phyloP scores from a whole-genome alignment of 2,888 invertebrate genomes.

The Ennomos fuscantarius region DNA sequence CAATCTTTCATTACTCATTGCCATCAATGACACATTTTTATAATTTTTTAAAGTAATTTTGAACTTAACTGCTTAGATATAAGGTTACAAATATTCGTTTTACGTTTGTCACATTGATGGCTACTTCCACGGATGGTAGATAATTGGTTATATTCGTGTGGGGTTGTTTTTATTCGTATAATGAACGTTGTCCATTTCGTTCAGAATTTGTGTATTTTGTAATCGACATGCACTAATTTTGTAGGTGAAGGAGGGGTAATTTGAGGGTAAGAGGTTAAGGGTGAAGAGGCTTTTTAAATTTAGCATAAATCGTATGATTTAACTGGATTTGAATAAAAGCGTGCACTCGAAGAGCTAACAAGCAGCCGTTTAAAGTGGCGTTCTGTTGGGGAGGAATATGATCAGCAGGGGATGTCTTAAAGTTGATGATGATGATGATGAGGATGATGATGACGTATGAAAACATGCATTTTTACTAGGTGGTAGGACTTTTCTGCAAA shows the following conservation, averaged over 20 bases:
- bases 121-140: slow-evolving; percentile 26
- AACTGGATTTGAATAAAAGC: too few species aligned
- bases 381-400: too few species aligned
- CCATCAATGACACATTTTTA: neutral
- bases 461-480: too few species aligned
- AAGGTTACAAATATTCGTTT: neutral
- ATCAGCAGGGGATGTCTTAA: too few species aligned
- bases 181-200: slow-evolving; percentile 31
- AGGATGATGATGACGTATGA: too few species aligned
- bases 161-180: slow-evolving; percentile 31
- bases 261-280: neutral
- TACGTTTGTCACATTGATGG: slow-evolving; percentile 1
- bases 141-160: slow-evolving; percentile 40
- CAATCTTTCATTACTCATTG: neutral
- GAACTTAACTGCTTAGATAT: slow-evolving; percentile 4
- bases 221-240: slow-evolving; percentile 27
- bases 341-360: too few species aligned
- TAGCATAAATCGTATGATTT: slow-evolving; percentile 16
- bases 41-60: neutral
- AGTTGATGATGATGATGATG: too few species aligned
- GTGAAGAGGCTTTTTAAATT: neutral
- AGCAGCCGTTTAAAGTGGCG: too few species aligned
- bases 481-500: too few species aligned
- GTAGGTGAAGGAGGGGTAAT: slow-evolving; percentile 17
- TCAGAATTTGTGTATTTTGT: slow-evolving; percentile 23